Evolutionary conservation across 2,113 vertebrate genomes (phyloP).

Genomic region (Smithornis capensis): DNA sequence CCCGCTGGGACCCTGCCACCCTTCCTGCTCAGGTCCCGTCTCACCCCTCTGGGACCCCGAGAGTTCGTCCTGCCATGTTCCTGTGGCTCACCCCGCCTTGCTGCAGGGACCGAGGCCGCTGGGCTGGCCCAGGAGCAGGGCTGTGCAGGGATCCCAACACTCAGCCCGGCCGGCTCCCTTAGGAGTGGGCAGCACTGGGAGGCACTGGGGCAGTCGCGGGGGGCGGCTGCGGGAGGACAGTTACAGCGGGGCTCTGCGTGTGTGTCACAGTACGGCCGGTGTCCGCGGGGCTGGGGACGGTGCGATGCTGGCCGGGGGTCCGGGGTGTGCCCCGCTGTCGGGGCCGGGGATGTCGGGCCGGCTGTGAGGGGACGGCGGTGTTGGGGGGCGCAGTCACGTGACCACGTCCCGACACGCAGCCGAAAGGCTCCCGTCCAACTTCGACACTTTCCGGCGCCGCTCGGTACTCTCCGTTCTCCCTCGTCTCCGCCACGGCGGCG

Average conservation of each 20-base stretch:
- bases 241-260: neutral
- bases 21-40: too few species aligned
- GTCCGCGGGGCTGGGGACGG: neutral
- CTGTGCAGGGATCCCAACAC: fast-evolving
- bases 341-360: too few species aligned
- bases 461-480: neutral
- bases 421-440: neutral
- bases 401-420: neutral
- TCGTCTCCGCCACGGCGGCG: neutral
- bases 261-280: neutral
- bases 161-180: neutral
- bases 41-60: neutral
- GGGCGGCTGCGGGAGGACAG: too few species aligned
- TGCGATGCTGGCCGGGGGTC: neutral
- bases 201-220: neutral
- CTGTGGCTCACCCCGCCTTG: fast-evolving
- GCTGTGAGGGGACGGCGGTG: too few species aligned
- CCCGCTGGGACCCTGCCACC: too few species aligned
- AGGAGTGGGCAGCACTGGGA: neutral
- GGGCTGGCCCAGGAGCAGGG: neutral
- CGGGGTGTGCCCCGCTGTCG: neutral
- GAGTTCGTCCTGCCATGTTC: fast-evolving
- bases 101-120: neutral
- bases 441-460: neutral
- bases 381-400: neutral